These are phyloP conservation scores for Streblospio benedicti DNA, from an alignment of 1,140 invertebrate genomes.

Conservation along the genomic window DNA sequence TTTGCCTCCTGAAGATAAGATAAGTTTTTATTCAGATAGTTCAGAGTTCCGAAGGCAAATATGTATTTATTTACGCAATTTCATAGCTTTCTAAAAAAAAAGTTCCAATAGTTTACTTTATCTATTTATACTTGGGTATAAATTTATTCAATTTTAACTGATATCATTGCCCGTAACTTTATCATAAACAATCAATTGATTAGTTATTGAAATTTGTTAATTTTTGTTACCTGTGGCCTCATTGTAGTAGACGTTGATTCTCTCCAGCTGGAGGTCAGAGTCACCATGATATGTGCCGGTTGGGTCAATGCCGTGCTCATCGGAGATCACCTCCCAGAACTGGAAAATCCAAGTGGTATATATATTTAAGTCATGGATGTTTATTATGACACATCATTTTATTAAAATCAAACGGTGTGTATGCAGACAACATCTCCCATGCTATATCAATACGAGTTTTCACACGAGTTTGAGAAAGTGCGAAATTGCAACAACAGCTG, in stretches of 20 bases:
- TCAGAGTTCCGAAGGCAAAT: too few relatives aligned
- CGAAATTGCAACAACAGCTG: too few relatives aligned
- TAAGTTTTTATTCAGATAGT: too few relatives aligned
- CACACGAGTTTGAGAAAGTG: too few relatives aligned
- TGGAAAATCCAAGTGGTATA: too few relatives aligned
- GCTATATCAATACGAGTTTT: too few relatives aligned
- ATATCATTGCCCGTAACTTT: background rate
- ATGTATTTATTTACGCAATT: background rate
- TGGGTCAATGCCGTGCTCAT: slow-evolving; percentile 50
- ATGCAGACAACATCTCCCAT: too few relatives aligned
- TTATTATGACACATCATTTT: too few relatives aligned
- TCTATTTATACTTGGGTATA: background rate
- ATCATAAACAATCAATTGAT: background rate
- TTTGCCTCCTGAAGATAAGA: slow-evolving; percentile 55
- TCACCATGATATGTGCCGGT: slow-evolving; percentile 51
- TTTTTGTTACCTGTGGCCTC: slow-evolving; percentile 44
- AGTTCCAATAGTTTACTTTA: background rate
- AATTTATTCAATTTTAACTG: background rate
- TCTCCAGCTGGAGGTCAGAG: slow-evolving; percentile 49
- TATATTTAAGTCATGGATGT: too few relatives aligned
- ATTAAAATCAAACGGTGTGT: too few relatives aligned
- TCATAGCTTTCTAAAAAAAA: background rate
- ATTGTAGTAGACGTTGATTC: slow-evolving; percentile 52
- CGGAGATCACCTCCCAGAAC: slow-evolving; percentile 76
- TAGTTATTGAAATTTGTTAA: too few relatives aligned